Evolutionary conservation across 2,888 invertebrate genomes (phyloP).

Genomic region (Cataglyphis rosenhaueri): DNA sequence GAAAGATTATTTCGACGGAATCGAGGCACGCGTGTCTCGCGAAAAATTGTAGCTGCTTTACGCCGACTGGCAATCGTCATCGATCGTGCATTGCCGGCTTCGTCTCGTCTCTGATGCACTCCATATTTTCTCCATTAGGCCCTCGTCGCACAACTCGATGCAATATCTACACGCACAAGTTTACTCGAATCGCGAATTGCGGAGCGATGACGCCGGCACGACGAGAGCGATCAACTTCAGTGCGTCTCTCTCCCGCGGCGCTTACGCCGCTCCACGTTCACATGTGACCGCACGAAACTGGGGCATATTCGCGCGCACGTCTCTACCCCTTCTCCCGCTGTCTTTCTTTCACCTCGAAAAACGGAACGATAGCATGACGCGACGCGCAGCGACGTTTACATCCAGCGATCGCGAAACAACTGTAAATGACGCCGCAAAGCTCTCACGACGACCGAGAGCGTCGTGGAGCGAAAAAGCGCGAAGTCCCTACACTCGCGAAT

Average conservation of each 20-base stretch:
- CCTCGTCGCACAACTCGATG: neutral
- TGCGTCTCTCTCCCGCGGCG: slow-evolving; percentile 48
- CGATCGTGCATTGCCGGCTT: slow-evolving; percentile 14
- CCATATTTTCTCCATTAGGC: neutral
- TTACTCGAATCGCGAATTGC: slow-evolving; percentile 4
- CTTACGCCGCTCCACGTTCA: slow-evolving; percentile 60
- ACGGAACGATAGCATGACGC: neutral
- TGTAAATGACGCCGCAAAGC: neutral
- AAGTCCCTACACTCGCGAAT: slow-evolving; percentile 81
- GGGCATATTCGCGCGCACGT: slow-evolving; percentile 54
- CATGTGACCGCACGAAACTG: slow-evolving; percentile 71
- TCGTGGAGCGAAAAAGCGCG: slow-evolving; percentile 74
- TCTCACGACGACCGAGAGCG: slow-evolving; percentile 13
- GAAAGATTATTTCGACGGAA: neutral
- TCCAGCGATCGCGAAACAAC: neutral
- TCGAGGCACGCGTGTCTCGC: slow-evolving; percentile 2
- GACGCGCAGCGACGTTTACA: neutral
- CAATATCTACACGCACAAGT: neutral
- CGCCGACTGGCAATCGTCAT: slow-evolving; percentile 19
- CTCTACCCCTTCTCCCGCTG: neutral
- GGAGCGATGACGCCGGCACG: slow-evolving; percentile 17
- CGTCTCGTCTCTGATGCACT: neutral
- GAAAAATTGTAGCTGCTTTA: neutral
- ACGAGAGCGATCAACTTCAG: slow-evolving; percentile 20
- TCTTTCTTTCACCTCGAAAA: neutral